phyloP scores from a whole-genome alignment of 2,113 vertebrate genomes.

The Nerophis lumbriciformis region DNA sequence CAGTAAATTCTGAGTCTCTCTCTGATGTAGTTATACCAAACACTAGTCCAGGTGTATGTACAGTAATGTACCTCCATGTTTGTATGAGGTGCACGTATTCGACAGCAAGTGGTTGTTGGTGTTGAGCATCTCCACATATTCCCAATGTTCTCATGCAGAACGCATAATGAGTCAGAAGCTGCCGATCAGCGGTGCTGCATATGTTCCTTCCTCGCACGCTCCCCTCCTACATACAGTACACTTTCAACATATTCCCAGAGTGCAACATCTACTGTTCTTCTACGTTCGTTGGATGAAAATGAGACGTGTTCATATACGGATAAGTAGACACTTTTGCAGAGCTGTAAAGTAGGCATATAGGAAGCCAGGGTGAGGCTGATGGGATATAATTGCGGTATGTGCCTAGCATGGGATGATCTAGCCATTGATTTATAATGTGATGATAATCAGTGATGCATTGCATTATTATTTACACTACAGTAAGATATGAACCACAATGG shows the following conservation, averaged over 20 bases:
- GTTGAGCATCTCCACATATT: slow-evolving; percentile 15
- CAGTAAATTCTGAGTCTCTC: slow-evolving; percentile 14
- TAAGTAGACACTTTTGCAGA: background rate
- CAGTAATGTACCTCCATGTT: background rate
- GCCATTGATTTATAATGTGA: background rate
- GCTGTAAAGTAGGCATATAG: background rate
- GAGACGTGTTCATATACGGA: slow-evolving; percentile 11
- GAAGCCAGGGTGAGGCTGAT: background rate
- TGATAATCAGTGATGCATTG: background rate
- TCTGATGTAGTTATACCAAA: background rate
- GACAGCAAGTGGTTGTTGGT: slow-evolving; percentile 10
- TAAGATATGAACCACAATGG: too few relatives aligned
- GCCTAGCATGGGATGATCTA: background rate
- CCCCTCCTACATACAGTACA: slow-evolving; percentile 14
- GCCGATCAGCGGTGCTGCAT: background rate
- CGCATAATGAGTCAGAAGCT: slow-evolving; percentile 24
- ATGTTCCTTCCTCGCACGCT: slow-evolving; percentile 16
- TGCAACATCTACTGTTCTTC: slow-evolving; percentile 1
- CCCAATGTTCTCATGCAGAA: slow-evolving; percentile 4
- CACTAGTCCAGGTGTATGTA: background rate
- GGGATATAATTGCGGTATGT: background rate
- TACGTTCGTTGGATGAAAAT: slow-evolving; percentile 1
- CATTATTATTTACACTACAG: background rate
- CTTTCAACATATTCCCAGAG: slow-evolving; percentile 16
- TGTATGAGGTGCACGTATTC: slow-evolving; percentile 5